Evolutionary conservation across 2,113 vertebrate species (phyloP).

Genomic region (Leiothrix lutea): DNA sequence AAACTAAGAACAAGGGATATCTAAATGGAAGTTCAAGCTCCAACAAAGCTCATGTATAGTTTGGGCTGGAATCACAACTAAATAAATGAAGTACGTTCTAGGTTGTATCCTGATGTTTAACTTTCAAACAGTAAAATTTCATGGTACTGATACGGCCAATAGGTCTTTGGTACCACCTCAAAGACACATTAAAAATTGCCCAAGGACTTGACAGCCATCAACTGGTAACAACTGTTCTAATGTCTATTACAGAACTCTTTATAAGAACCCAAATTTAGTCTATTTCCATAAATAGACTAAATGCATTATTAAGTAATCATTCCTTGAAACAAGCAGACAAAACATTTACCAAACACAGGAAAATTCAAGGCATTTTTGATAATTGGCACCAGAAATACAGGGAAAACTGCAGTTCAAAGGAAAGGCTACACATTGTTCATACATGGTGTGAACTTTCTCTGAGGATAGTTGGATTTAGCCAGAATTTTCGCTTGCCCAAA

Average conservation of each 20-base stretch:
- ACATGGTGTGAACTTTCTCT: background rate
- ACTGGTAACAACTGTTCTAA: background rate
- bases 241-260: background rate
- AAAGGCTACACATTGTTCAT: background rate
- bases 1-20: background rate
- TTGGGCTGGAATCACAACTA: background rate
- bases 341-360: background rate
- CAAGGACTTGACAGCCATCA: background rate
- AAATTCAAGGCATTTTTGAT: conserved; percentile 34
- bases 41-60: background rate
- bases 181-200: background rate
- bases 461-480: background rate
- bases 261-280: background rate
- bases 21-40: background rate
- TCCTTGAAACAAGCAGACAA: conserved; percentile 30
- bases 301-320: background rate
- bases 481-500: background rate
- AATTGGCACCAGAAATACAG: conserved; percentile 6
- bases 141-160: background rate
- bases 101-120: background rate
- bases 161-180: conserved; percentile 23
- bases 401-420: background rate
- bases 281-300: background rate
- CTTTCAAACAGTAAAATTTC: background rate
- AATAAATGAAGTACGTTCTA: background rate